phyloP scores from a whole-genome alignment of 2,797 vertebrate genomes.

The Sebastes alutus region DNA sequence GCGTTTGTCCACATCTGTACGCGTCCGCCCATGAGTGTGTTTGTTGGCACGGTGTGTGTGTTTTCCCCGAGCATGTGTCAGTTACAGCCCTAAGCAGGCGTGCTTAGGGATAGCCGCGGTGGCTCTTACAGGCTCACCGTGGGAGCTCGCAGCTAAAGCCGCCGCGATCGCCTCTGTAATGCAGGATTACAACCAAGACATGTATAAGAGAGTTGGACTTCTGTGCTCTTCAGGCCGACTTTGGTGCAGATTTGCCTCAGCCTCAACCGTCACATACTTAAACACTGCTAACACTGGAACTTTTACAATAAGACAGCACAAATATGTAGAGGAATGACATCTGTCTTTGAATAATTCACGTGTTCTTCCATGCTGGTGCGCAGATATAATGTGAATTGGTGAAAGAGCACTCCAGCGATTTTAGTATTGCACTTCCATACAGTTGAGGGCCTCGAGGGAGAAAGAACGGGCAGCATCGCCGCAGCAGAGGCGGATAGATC shows the following conservation, averaged over 20 bases:
- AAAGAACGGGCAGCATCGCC: neutral
- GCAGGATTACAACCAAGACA: conserved; percentile 69
- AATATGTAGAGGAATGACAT: neutral
- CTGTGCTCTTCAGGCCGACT: conserved; percentile 3
- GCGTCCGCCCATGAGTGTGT: conserved; percentile 9
- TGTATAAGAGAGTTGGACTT: conserved; percentile 50
- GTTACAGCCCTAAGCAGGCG: conserved; percentile 58
- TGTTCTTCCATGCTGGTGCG: neutral
- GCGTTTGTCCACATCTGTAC: conserved; percentile 30
- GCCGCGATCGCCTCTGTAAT: conserved; percentile 59
- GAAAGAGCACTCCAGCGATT: neutral
- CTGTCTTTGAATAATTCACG: conserved; percentile 10
- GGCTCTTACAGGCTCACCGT: conserved; percentile 57
- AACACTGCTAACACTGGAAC: neutral
- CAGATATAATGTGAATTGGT: conserved; percentile 9
- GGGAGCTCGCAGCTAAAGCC: conserved; percentile 57
- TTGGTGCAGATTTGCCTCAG: neutral
- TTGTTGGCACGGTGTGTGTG: conserved; percentile 57
- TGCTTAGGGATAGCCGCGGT: conserved; percentile 49
- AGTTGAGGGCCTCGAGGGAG: neutral
- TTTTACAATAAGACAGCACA: neutral
- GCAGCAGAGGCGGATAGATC: neutral
- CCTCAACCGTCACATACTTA: neutral
- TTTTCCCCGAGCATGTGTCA: conserved; percentile 67
- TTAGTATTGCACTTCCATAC: neutral